These are phyloP conservation scores for Diplogasteroides magnus DNA, from an alignment of 1,140 invertebrate genomes.

Conservation along the genomic window DNA sequence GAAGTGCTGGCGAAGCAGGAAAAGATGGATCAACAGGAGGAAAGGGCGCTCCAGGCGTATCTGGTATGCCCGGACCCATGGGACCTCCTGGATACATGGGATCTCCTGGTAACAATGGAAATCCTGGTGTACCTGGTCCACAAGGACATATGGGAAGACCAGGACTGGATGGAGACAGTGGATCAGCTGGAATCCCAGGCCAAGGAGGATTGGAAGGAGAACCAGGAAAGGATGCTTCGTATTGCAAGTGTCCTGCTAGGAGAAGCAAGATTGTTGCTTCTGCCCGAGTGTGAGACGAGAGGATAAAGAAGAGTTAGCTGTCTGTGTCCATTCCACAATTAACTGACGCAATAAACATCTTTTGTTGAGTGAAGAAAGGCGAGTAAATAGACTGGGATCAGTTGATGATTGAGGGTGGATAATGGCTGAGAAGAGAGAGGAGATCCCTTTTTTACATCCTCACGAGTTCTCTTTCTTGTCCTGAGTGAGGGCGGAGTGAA, in stretches of 20 bases:
- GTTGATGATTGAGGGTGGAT: too few relatives aligned
- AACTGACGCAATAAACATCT: neutral
- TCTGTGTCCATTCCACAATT: neutral
- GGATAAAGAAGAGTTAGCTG: neutral
- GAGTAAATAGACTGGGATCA: too few relatives aligned
- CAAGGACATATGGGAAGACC: constrained; percentile 18
- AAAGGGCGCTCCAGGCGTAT: constrained; percentile 16
- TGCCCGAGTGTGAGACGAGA: neutral
- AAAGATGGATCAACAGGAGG: constrained; percentile 22
- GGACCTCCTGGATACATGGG: constrained; percentile 33
- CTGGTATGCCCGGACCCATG: constrained; percentile 32
- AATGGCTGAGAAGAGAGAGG: too few relatives aligned
- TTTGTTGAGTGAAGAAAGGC: too few relatives aligned
- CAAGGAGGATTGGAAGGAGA: constrained; percentile 17
- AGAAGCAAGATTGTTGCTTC: neutral
- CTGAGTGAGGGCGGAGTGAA: too few relatives aligned
- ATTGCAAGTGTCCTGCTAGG: constrained; percentile 17
- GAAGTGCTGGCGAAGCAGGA: constrained; percentile 32
- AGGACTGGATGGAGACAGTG: constrained; percentile 24
- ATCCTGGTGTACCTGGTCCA: constrained; percentile 22
- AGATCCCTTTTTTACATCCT: too few relatives aligned
- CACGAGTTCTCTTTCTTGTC: too few relatives aligned
- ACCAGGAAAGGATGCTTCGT: constrained; percentile 16
- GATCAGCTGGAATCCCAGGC: constrained; percentile 20
- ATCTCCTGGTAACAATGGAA: constrained; percentile 27